These are phyloP conservation scores for Epizoanthus scotinus DNA, from an alignment of 92 coral and sea anemone species.

Conservation along the genomic window DNA sequence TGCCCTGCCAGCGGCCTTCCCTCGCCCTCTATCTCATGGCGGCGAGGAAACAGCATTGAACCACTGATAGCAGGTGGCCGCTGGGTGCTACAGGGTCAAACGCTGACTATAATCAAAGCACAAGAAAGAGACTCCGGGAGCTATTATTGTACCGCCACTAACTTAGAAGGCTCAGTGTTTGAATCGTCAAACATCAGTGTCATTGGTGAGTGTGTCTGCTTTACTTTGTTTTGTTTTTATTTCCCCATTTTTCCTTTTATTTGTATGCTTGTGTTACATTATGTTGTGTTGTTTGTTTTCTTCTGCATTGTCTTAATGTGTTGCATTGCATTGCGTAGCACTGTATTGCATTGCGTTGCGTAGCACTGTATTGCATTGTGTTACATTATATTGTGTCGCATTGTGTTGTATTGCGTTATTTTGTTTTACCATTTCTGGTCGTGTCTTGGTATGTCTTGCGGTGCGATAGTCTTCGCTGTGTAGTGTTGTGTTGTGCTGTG, in stretches of 20 bases:
- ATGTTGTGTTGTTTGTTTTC: neutral
- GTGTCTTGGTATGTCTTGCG: too few relatives aligned
- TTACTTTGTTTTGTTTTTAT: neutral
- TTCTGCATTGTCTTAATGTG: too few relatives aligned
- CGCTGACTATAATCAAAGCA: constrained; percentile 14
- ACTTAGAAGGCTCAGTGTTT: neutral
- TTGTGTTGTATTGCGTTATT: too few relatives aligned
- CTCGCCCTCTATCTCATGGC: constrained; percentile 23
- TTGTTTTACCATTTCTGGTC: too few relatives aligned
- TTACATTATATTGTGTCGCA: too few relatives aligned
- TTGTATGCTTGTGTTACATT: neutral
- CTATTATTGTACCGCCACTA: constrained; percentile 12
- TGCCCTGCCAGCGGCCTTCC: constrained; percentile 26
- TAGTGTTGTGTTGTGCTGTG: too few relatives aligned
- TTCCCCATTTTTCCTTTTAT: neutral
- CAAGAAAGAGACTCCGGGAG: constrained; percentile 22
- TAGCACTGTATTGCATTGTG: too few relatives aligned
- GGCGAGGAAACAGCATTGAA: neutral
- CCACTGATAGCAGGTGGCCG: constrained; percentile 26
- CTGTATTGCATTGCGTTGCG: too few relatives aligned
- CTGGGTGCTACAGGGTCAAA: neutral
- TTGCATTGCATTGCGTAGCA: too few relatives aligned
- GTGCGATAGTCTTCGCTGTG: too few relatives aligned
- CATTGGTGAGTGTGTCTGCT: constrained; percentile 9
- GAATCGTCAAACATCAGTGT: constrained; percentile 6